Conservation (phyloP, 1,140 invertebrate species). For the Varroa destructor region DNA sequence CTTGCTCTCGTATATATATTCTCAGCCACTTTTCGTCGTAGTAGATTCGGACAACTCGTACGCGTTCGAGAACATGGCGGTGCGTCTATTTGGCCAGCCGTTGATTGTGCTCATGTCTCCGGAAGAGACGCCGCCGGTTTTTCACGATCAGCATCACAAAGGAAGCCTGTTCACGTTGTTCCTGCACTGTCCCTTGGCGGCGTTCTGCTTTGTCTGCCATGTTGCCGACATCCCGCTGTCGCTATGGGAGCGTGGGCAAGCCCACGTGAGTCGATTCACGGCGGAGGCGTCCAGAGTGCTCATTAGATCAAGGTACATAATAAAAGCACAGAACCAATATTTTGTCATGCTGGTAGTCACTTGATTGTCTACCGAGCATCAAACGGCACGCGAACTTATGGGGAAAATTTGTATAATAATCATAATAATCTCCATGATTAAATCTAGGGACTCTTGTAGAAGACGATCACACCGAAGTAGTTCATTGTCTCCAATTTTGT, state of each 20-base stretch:
- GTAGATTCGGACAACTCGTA: constrained; percentile 81
- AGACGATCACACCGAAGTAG: too few species aligned
- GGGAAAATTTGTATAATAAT: too few species aligned
- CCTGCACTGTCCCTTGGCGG: constrained; percentile 80
- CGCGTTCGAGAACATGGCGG: constrained; percentile 80
- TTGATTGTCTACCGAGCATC: too few species aligned
- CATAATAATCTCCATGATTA: too few species aligned
- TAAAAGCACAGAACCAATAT: background rate
- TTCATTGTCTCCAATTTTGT: too few species aligned
- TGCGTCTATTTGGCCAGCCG: constrained; percentile 85
- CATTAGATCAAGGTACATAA: constrained; percentile 56
- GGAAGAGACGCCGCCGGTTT: constrained; percentile 65
- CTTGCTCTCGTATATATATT: too few species aligned
- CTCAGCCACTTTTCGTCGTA: constrained; percentile 67
- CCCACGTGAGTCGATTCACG: constrained; percentile 73
- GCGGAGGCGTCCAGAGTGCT: constrained; percentile 71
- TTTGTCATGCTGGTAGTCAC: background rate
- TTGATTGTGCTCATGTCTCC: constrained; percentile 85
- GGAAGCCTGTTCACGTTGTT: constrained; percentile 89
- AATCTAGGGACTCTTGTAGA: too few species aligned
- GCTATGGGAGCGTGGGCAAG: constrained; percentile 78
- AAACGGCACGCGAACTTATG: too few species aligned
- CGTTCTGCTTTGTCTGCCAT: constrained; percentile 81
- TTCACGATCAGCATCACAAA: constrained; percentile 75
- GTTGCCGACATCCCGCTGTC: constrained; percentile 67